Evolutionary conservation across 1,140 invertebrate genomes (phyloP).

Genomic region (Zaprionus capensis): DNA sequence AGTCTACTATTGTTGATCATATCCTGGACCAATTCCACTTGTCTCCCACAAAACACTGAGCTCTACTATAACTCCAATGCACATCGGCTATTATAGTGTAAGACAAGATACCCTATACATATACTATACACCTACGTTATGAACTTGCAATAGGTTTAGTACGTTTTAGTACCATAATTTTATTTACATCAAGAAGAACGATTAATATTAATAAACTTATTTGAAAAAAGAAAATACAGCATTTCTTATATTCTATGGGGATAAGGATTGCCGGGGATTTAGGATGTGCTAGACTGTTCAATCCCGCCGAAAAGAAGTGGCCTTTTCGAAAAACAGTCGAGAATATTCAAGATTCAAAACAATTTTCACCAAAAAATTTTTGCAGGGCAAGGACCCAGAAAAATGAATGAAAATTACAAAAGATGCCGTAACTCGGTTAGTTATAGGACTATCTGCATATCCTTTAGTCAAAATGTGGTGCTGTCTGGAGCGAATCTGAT

Average conservation of each 20-base stretch:
- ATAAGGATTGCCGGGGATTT: background rate
- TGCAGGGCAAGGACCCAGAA: background rate
- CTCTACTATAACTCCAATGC: background rate
- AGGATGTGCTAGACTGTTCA: background rate
- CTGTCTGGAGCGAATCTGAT: background rate
- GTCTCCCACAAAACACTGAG: constrained; percentile 18
- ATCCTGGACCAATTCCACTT: constrained; percentile 15
- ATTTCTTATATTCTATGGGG: background rate
- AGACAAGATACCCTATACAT: constrained; percentile 7
- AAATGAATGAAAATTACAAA: constrained; percentile 2
- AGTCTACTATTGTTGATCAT: constrained; percentile 14
- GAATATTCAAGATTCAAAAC: background rate
- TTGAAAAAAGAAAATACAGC: constrained; percentile 11
- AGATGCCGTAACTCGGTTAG: background rate
- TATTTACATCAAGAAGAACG: constrained; percentile 25
- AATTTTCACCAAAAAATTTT: background rate
- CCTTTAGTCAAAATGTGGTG: background rate
- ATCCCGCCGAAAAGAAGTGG: background rate
- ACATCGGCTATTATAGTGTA: constrained; percentile 37
- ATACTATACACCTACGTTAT: constrained; percentile 8
- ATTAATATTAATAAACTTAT: constrained; percentile 47
- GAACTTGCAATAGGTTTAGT: constrained; percentile 39
- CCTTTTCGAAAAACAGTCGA: background rate
- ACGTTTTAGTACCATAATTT: constrained; percentile 63
- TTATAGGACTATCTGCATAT: background rate